A percentile compares a stretch with the other conserved stretches of the same genome.
phyloP scores from a whole-genome alignment of 2,888 invertebrate genomes.

The Melanophora roralis region DNA sequence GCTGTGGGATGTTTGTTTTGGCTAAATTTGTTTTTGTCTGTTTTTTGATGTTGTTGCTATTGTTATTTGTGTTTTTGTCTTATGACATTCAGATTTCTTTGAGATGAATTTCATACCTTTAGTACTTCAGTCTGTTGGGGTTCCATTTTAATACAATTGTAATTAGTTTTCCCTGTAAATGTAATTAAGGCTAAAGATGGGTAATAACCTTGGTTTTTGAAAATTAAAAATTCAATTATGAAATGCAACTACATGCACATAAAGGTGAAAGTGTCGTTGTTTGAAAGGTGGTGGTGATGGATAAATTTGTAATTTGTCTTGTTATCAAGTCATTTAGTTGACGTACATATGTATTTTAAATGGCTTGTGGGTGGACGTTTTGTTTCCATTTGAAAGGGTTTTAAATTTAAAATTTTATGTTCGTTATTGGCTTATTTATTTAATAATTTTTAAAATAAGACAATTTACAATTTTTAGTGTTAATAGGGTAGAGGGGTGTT shows the following conservation, averaged over 20 bases:
- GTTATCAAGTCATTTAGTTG: not conserved
- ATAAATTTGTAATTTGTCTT: not conserved
- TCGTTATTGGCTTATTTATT: no score
- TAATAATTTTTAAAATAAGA: no score
- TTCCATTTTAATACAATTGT: conserved; percentile 37
- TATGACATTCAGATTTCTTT: conserved; percentile 41
- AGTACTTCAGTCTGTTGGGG: conserved; percentile 17
- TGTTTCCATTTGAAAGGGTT: not conserved
- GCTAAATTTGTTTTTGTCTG: conserved; percentile 63
- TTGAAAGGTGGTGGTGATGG: not conserved
- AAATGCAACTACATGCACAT: not conserved
- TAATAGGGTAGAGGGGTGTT: no score
- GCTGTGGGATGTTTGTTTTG: conserved; percentile 71
- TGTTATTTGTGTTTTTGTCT: not conserved
- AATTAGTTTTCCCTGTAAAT: conserved; percentile 54
- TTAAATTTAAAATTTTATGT: not conserved
- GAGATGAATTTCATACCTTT: not conserved
- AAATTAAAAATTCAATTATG: conserved; percentile 32
- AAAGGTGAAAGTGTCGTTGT: not conserved
- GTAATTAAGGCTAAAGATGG: conserved; percentile 41
- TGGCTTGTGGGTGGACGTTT: not conserved
- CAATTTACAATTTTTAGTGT: no score
- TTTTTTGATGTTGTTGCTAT: not conserved
- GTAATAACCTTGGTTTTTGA: conserved; percentile 22
- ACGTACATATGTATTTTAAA: not conserved